Percentiles rank a stretch among this genome's conserved stretches.
Evolutionary conservation across 2,113 vertebrate species (phyloP).

Genomic region (Talpa occidentalis): DNA sequence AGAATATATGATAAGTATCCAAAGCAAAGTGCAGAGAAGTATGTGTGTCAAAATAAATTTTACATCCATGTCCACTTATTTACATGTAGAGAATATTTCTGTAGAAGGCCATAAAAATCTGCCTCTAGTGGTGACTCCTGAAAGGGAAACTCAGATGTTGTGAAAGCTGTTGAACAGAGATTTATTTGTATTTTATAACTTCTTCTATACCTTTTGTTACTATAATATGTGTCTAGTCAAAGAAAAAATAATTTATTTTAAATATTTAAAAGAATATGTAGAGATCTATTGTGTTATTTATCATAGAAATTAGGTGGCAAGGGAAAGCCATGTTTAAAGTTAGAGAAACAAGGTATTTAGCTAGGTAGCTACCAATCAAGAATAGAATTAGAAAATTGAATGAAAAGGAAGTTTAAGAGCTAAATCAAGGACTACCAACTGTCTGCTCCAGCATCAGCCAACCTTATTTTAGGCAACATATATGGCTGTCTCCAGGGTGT

Average conservation of each 20-base stretch:
- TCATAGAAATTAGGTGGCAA: background rate
- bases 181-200: background rate
- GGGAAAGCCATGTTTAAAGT: background rate
- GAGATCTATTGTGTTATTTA: background rate
- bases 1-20: background rate
- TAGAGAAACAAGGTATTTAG: slow-evolving; percentile 8
- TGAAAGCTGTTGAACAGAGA: background rate
- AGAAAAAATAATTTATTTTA: background rate
- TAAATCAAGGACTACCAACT: slow-evolving; percentile 66
- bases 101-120: background rate
- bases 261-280: background rate
- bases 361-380: background rate
- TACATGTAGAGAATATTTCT: background rate
- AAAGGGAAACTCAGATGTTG: background rate
- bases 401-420: slow-evolving; percentile 51
- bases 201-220: background rate
- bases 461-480: slow-evolving; percentile 66
- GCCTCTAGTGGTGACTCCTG: background rate
- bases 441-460: slow-evolving; percentile 52
- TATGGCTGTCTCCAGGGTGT: slow-evolving; percentile 37
- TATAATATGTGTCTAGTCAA: background rate
- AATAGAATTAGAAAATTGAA: slow-evolving; percentile 38
- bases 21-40: background rate
- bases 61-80: background rate
- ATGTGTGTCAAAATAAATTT: background rate